Conservation (phyloP, 2,113 vertebrate genomes). For the Brachypteracias leptosomus region DNA sequence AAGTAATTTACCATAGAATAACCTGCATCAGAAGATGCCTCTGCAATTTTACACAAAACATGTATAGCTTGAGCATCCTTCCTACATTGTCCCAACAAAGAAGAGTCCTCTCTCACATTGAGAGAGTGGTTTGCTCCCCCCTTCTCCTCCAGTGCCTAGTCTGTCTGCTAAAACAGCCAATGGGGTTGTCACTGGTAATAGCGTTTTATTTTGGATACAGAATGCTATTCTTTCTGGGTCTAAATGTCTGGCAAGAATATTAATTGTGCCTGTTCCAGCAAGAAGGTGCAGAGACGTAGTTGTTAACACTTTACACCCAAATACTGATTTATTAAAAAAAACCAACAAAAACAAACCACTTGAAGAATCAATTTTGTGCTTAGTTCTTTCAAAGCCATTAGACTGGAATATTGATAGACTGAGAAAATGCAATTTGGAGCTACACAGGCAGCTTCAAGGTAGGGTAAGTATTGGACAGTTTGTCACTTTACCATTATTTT, state of each 20-base stretch:
- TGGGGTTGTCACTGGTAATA: not conserved
- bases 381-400: not conserved
- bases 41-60: constrained; percentile 4
- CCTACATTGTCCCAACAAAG: not conserved
- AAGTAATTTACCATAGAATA: constrained; percentile 5
- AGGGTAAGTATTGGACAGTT: not conserved
- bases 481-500: not conserved
- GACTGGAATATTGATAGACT: not conserved
- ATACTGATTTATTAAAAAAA: not conserved
- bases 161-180: not conserved
- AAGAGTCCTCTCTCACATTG: not conserved
- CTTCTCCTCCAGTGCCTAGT: not conserved
- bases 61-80: not conserved
- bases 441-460: not conserved
- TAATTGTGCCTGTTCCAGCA: not conserved
- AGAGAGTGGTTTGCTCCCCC: not conserved
- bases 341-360: not conserved
- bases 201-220: not conserved
- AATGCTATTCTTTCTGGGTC: not conserved
- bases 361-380: not conserved
- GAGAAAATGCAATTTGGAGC: not conserved
- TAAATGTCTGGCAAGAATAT: not conserved
- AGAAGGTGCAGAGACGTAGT: not conserved
- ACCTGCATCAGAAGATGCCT: not conserved
- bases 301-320: not conserved